Conservation (phyloP, 2,888 invertebrate species). For the Catocala nupta region DNA sequence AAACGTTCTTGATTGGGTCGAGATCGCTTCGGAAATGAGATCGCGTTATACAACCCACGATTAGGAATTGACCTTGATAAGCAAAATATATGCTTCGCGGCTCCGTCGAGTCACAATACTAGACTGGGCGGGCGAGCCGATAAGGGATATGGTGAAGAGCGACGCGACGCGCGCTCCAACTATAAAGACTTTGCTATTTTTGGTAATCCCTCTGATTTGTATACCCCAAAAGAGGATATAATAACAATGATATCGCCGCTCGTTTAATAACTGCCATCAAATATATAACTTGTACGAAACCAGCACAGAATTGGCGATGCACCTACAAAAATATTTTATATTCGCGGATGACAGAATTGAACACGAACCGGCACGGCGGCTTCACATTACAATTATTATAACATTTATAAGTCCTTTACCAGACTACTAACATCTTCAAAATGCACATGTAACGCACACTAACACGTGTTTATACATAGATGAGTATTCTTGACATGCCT, state of each 20-base stretch:
- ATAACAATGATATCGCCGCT: constrained; percentile 37
- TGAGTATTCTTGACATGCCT: constrained; percentile 30
- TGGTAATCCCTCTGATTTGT: constrained; percentile 37
- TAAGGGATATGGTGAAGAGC: constrained; percentile 22
- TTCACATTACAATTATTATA: constrained; percentile 48
- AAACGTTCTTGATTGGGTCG: constrained; percentile 35
- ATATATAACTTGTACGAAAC: constrained; percentile 43
- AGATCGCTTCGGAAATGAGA: constrained; percentile 59
- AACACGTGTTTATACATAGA: constrained; percentile 27
- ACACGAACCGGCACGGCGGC: constrained; percentile 37
- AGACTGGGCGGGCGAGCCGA: constrained; percentile 32
- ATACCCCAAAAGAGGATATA: constrained; percentile 48
- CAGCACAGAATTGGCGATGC: constrained; percentile 42
- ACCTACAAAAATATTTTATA: constrained; percentile 50
- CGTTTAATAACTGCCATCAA: constrained; percentile 50
- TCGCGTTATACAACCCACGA: constrained; percentile 61
- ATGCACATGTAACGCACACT: constrained; percentile 37
- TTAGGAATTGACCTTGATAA: constrained; percentile 35
- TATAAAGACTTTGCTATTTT: constrained; percentile 26
- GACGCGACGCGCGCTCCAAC: constrained; percentile 5
- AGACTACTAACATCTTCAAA: constrained; percentile 37
- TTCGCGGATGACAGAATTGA: constrained; percentile 49
- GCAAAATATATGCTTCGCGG: constrained; percentile 29
- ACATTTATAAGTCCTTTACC: constrained; percentile 32
- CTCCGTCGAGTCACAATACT: constrained; percentile 29